These are phyloP conservation scores for Drosophila pallidifrons DNA, from an alignment of 1,140 invertebrate species.

Conservation along the genomic window DNA sequence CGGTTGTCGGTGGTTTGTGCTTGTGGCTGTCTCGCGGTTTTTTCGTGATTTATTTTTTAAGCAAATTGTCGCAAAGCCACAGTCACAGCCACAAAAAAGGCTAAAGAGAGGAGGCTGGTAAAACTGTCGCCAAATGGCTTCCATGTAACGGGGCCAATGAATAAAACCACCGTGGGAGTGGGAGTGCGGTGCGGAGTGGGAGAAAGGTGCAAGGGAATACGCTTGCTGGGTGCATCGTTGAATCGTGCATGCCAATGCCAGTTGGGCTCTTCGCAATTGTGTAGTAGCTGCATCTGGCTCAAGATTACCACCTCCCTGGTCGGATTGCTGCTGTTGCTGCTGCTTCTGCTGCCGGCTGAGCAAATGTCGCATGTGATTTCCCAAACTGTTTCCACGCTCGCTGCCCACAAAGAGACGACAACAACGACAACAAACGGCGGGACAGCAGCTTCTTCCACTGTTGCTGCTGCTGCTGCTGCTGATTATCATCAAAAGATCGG, in stretches of 20 bases:
- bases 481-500: slow-evolving; percentile 82
- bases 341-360: slow-evolving; percentile 53
- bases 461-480: slow-evolving; percentile 44
- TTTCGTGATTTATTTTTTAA: slow-evolving; percentile 82
- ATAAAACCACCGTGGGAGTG: slow-evolving; percentile 44
- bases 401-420: slow-evolving; percentile 62
- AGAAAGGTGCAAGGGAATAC: not conserved
- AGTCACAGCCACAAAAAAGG: slow-evolving; percentile 7
- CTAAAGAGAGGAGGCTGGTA: slow-evolving; percentile 7
- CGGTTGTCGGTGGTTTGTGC: slow-evolving; percentile 11
- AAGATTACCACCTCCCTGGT: slow-evolving; percentile 69
- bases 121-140: slow-evolving; percentile 69
- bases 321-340: slow-evolving; percentile 11
- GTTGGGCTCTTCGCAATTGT: slow-evolving; percentile 52
- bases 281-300: slow-evolving; percentile 40
- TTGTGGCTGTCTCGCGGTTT: slow-evolving; percentile 36
- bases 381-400: slow-evolving; percentile 80
- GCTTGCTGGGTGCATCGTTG: slow-evolving; percentile 15
- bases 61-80: slow-evolving; percentile 72
- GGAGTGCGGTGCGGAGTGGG: slow-evolving; percentile 15
- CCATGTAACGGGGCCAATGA: slow-evolving; percentile 72
- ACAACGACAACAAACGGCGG: slow-evolving; percentile 47
- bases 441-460: slow-evolving; percentile 23
- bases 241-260: slow-evolving; percentile 66
- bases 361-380: slow-evolving; percentile 78